Evolutionary conservation across 2,113 vertebrate genomes (phyloP).

Genomic region (Cryptomyrus ogoouensis): DNA sequence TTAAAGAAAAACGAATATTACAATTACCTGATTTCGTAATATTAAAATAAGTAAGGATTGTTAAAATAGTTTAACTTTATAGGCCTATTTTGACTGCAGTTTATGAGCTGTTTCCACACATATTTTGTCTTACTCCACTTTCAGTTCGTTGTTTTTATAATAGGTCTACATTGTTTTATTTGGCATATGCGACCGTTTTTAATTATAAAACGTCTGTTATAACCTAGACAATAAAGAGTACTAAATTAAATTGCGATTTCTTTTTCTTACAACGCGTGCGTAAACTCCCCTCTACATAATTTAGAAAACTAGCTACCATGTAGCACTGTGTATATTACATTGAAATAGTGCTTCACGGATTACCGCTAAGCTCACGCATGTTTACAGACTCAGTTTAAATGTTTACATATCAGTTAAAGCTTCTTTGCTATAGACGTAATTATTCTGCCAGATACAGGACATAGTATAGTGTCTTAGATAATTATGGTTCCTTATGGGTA

Average conservation of each 20-base stretch:
- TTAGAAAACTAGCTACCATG: not conserved
- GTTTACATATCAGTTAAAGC: not conserved
- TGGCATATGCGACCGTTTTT: not conserved
- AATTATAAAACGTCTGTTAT: not conserved
- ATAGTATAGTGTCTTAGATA: not conserved
- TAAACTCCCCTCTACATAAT: not conserved
- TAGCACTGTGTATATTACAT: not conserved
- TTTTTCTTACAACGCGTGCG: not conserved
- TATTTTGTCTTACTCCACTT: not conserved
- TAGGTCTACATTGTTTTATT: not conserved
- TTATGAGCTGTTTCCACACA: not conserved
- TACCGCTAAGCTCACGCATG: not conserved
- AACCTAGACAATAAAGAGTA: not conserved
- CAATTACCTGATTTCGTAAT: not conserved
- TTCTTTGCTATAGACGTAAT: not conserved
- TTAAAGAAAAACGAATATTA: not conserved
- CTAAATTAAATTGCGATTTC: not conserved
- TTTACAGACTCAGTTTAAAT: not conserved
- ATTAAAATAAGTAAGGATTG: not conserved
- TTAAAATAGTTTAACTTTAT: not conserved
- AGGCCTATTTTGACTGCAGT: not conserved
- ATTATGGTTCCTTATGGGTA: not conserved
- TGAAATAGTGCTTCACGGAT: not conserved
- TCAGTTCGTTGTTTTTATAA: not conserved
- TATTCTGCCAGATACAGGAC: not conserved